Percentiles rank a stretch among this genome's conserved stretches.
These are phyloP conservation scores for Tetranychus truncatus DNA, from an alignment of 2,888 invertebrate genomes.

Conservation along the genomic window DNA sequence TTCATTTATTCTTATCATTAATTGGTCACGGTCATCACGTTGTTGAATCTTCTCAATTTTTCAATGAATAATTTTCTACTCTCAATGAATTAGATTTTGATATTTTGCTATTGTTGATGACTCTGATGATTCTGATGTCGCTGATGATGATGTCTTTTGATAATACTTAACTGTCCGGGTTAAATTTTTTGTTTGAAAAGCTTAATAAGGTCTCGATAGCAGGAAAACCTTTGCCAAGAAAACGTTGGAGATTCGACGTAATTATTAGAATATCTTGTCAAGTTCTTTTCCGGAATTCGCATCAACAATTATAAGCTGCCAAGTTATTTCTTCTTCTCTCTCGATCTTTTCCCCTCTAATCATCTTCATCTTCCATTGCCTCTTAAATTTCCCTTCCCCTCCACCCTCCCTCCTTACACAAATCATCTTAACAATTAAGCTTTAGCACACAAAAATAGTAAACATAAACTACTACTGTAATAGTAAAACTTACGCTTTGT, in stretches of 20 bases:
- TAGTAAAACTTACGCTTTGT: not conserved
- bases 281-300: not conserved
- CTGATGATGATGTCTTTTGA: not conserved
- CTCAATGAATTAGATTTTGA: too few relatives aligned
- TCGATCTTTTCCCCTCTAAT: not conserved
- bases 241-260: not conserved
- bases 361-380: not conserved
- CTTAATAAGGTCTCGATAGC: not conserved
- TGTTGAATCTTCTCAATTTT: not conserved
- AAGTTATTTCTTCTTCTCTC: conserved; percentile 5
- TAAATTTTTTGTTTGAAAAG: not conserved
- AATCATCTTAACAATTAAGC: not conserved
- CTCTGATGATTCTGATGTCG: not conserved
- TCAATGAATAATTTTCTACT: too few relatives aligned
- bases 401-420: not conserved
- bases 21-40: conserved; percentile 1
- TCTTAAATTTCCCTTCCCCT: not conserved
- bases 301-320: not conserved
- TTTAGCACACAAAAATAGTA: not conserved
- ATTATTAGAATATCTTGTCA: conserved; percentile 1
- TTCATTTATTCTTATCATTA: not conserved
- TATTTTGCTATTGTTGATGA: too few relatives aligned
- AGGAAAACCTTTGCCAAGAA: not conserved
- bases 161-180: not conserved
- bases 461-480: not conserved